Evolutionary conservation across 2,888 invertebrate species (phyloP), one percentile per base, ranked within the genome.

Genomic region (Netelia melanura): DNA sequence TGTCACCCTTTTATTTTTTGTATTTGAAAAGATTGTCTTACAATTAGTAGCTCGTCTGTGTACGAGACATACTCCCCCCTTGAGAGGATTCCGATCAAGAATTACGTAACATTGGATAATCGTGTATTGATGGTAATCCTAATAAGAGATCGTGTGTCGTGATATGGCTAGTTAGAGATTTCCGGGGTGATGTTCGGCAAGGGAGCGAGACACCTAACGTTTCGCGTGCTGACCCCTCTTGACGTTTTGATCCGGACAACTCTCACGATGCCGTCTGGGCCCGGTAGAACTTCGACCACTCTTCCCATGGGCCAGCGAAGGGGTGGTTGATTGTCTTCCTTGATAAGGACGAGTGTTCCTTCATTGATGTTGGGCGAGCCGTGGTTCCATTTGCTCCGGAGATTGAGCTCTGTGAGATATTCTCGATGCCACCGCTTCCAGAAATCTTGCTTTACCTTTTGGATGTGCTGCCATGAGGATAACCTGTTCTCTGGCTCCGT

Each of bases 401-500:
- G 68, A 54, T 84, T 80, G 11, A 76, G 68, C 21, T 72, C 67
- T 0, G 65, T 44, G n/a, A 87, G 23, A 71, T 87, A 87, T 64
- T 85, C 85, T 3, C 43, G 10, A 0, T 78, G 80, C 86, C 86
- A 87, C n/a, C 86, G 68, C 43, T 80, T 85, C 87, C 86, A 87
- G 23, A 87, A 87, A 2, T 75, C 62, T 23, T 86, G 87, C 0
- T 71, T 48, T 2, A 85, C 48, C 25, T 76, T 77, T 25, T 86
- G 56, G n/a, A 86, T 21, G 17, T 80, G n/a, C 64, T 87, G 86
- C 76, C 83, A 87, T 10, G 81, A 75, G 10, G 75, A 75, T n/a
- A 86, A 21, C 17, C 74, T 56, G 61, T 86, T 86, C n/a, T 38
- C 6, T 6, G 38, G 38, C 6, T 65, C 30, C 74, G 52, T 68